Base-by-base conservation (phyloP, 2,888 invertebrate species). In the Pseudococcus longispinus region DNA sequence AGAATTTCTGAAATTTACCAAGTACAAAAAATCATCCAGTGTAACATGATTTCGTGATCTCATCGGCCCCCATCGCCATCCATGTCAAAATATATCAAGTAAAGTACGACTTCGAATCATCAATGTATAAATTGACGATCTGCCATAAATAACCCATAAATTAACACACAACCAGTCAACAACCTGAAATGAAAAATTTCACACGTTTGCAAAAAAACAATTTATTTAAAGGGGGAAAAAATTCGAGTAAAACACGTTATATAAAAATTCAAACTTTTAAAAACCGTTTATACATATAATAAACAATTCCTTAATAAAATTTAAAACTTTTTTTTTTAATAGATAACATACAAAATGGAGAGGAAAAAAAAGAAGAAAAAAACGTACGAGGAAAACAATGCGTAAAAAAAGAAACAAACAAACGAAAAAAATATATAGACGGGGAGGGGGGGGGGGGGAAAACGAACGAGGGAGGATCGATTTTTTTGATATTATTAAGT, bases 401-500 rank as follows among this genome's bases (percentile, higher is more conserved):
- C 55, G 26, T 60, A 23, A 29, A 84, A 84, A 84, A 55, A 83
- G 4, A 74, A 74, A 23, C 65, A 29, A 29, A 29, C 18, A 46
- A 74, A 85, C 85, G 74, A 85, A 83, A 84, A 74, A 26, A 42
- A 77, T 44, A 51, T 32, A 32, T 32, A 32, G 32, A 32, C 32
- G 32, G 32, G 32, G 32, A n/a, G 32, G 4, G 6, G 4, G n/a
- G n/a, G 26, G 20, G 20, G 44, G 65, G 15, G n/a, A 26, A 37
- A 42, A 84, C 84, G 51, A 65, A 84, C 51, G 9, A 84, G 32
- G 65, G 37, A 55, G 29, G 51, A 83, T 55, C 83, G 37, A 51
- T 85, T 37, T 32, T n/a, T 32, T 44, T 84, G 32, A 84, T 84
- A 55, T 84, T 85, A 85, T 70, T 74, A 85, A 65, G 46, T 55